phyloP scores from a whole-genome alignment of 2,113 vertebrate genomes.

The Eurypyga helias region DNA sequence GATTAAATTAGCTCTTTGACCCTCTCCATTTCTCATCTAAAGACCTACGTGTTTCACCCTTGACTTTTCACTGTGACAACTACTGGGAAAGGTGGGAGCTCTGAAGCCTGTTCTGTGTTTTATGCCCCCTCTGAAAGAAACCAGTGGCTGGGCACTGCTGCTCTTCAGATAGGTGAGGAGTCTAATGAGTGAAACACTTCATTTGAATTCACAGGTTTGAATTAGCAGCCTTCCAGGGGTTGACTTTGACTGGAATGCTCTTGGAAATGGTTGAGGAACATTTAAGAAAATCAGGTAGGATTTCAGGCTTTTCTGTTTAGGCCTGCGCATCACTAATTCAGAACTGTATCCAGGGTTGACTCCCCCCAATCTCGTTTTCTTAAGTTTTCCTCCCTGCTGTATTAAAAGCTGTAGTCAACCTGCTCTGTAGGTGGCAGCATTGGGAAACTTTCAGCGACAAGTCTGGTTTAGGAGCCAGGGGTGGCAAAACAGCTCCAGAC shows the following conservation, averaged over 20 bases:
- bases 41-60: fast-evolving
- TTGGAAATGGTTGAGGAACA: background rate
- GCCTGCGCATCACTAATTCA: background rate
- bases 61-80: background rate
- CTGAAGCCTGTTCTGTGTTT: background rate
- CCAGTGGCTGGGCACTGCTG: background rate
- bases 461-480: background rate
- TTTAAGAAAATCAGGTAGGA: background rate
- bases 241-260: background rate
- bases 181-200: background rate
- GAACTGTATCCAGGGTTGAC: background rate
- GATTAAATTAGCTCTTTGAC: background rate
- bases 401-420: background rate
- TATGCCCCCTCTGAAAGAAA: background rate
- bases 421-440: conserved; percentile 72
- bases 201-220: background rate
- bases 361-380: background rate
- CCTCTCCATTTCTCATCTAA: background rate
- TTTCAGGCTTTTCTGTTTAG: background rate
- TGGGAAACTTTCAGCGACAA: conserved; percentile 40
- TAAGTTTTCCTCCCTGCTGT: background rate
- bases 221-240: background rate
- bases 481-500: background rate
- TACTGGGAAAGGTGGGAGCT: background rate
- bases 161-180: background rate